These are phyloP conservation scores for Pogonomyrmex barbatus DNA, from an alignment of 1,140 invertebrate species.

Conservation along the genomic window DNA sequence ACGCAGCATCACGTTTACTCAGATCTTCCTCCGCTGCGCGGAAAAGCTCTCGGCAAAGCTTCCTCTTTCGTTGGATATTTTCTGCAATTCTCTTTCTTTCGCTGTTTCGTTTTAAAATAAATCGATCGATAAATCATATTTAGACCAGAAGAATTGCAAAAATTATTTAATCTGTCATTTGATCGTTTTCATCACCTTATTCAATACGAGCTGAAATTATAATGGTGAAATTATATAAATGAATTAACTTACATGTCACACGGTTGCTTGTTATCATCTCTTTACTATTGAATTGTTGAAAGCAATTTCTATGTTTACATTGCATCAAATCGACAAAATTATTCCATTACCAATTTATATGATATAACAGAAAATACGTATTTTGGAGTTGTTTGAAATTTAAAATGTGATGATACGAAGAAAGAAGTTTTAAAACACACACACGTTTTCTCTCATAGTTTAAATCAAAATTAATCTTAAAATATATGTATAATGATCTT, in stretches of 20 bases:
- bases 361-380: neutral
- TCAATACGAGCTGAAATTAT: neutral
- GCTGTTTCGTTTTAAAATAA: constrained; percentile 6
- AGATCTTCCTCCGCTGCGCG: constrained; percentile 39
- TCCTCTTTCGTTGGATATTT: constrained; percentile 37
- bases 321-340: neutral
- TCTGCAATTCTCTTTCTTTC: neutral
- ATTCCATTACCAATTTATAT: neutral
- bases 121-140: neutral
- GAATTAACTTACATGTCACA: neutral
- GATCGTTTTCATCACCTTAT: neutral
- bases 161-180: constrained; percentile 16
- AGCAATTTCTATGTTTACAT: neutral
- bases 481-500: neutral
- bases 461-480: neutral
- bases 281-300: neutral
- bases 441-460: neutral
- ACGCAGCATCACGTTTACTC: constrained; percentile 31
- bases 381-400: neutral
- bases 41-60: constrained; percentile 39
- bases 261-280: neutral
- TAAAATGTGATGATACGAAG: neutral
- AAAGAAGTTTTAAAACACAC: neutral
- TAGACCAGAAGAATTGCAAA: neutral
- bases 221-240: neutral